phyloP scores from a whole-genome alignment of 2,113 vertebrate species.

The Sclerurus mexicanus region DNA sequence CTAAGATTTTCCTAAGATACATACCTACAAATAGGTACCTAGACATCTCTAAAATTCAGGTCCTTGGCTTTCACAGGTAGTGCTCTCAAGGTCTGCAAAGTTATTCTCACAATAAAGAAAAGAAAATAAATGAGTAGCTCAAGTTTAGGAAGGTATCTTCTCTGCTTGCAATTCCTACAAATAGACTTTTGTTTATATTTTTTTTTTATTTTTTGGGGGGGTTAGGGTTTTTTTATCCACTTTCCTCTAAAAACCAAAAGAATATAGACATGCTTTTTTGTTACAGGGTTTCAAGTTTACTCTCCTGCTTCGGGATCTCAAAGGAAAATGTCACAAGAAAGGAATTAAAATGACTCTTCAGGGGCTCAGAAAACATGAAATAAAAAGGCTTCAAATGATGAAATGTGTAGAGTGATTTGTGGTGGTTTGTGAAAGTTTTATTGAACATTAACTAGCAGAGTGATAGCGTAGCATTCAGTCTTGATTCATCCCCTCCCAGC shows the following conservation, averaged over 20 bases:
- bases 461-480: background rate
- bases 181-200: background rate
- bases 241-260: conserved; percentile 14
- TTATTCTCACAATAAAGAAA: background rate
- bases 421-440: conserved; percentile 53
- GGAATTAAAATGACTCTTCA: conserved; percentile 61
- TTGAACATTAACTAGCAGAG: conserved; percentile 52
- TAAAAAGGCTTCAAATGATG: conserved; percentile 61
- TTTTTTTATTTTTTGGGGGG: background rate
- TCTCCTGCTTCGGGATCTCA: conserved; percentile 44
- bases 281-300: conserved; percentile 55
- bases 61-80: background rate
- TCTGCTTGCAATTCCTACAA: background rate
- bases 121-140: background rate
- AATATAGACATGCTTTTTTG: conserved; percentile 37
- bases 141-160: background rate
- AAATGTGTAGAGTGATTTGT: conserved; percentile 57
- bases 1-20: background rate
- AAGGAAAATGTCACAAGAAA: conserved; percentile 57
- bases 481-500: background rate
- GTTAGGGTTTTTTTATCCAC: background rate
- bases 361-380: conserved; percentile 56
- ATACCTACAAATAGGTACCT: background rate
- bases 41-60: background rate
- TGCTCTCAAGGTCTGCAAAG: background rate